These are phyloP conservation scores for Drosophila busckii DNA, from an alignment of 1,140 invertebrate species.

Conservation along the genomic window DNA sequence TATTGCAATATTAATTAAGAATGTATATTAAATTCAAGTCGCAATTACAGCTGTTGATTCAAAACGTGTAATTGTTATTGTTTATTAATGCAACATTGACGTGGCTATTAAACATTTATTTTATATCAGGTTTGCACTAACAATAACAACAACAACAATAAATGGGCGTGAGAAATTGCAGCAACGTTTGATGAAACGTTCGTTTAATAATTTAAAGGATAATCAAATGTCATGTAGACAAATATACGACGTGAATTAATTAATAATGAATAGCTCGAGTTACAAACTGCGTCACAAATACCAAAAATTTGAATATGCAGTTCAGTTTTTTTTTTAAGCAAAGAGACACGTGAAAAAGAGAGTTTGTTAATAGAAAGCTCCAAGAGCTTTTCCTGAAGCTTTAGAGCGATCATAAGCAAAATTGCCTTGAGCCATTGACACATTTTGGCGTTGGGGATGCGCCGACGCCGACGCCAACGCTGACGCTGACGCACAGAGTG, in stretches of 20 bases:
- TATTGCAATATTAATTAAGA: no score
- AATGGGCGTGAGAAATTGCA: conserved; percentile 63
- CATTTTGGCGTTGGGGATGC: conserved; percentile 47
- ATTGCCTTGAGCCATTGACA: conserved; percentile 71
- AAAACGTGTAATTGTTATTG: no score
- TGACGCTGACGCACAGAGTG: conserved; percentile 7
- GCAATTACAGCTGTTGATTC: no score
- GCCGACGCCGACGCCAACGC: conserved; percentile 2
- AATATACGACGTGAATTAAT: conserved; percentile 19
- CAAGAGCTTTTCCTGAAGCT: conserved; percentile 12
- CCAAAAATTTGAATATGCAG: no score
- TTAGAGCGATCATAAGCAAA: conserved; percentile 16
- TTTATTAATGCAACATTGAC: no score
- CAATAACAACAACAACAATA: conserved; percentile 18
- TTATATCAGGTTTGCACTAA: conserved; percentile 3
- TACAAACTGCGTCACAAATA: conserved; percentile 1
- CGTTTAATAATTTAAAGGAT: conserved; percentile 29
- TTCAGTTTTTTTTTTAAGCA: neutral
- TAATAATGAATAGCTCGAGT: no score
- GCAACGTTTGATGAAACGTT: conserved; percentile 26
- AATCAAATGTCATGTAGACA: conserved; percentile 45
- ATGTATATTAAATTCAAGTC: no score
- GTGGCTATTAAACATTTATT: no score
- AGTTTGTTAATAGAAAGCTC: conserved; percentile 13
- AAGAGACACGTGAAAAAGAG: neutral